Evolutionary conservation across 2,888 invertebrate genomes (phyloP).

Genomic region (Cerastis rubricosa): DNA sequence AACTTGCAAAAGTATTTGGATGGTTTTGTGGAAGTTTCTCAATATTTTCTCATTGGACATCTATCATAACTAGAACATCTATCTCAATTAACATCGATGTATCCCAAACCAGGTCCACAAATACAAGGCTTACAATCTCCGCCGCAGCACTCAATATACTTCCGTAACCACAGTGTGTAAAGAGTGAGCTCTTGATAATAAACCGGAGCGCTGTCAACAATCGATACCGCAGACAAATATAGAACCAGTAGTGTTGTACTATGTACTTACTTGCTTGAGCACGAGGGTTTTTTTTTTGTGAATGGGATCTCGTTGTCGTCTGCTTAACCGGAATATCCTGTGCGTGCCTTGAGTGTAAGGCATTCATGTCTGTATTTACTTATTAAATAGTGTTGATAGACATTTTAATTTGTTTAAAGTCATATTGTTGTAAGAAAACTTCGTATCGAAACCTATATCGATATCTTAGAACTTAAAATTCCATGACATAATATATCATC

Average conservation of each 20-base stretch:
- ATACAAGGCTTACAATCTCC: background rate
- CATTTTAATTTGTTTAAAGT: too few species aligned
- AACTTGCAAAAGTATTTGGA: background rate
- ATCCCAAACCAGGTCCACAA: background rate
- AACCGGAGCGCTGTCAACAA: slow-evolving; percentile 30
- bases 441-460: too few species aligned
- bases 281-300: too few species aligned
- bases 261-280: background rate
- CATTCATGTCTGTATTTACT: too few species aligned
- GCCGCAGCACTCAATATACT: background rate
- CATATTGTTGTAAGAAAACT: too few species aligned
- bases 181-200: slow-evolving; percentile 22
- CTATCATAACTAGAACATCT: background rate
- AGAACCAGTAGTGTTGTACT: slow-evolving; percentile 9
- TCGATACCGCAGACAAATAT: slow-evolving; percentile 46
- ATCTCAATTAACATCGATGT: background rate
- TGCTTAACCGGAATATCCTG: too few species aligned
- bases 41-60: background rate
- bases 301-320: too few species aligned
- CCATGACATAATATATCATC: too few species aligned
- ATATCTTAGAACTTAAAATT: too few species aligned
- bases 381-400: background rate
- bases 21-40: background rate
- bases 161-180: slow-evolving; percentile 17
- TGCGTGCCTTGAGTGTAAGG: too few species aligned